Evolutionary conservation across 2,113 vertebrate species (phyloP), one percentile per base, ranked within the genome.

Genomic region (Carassius gibelio): DNA sequence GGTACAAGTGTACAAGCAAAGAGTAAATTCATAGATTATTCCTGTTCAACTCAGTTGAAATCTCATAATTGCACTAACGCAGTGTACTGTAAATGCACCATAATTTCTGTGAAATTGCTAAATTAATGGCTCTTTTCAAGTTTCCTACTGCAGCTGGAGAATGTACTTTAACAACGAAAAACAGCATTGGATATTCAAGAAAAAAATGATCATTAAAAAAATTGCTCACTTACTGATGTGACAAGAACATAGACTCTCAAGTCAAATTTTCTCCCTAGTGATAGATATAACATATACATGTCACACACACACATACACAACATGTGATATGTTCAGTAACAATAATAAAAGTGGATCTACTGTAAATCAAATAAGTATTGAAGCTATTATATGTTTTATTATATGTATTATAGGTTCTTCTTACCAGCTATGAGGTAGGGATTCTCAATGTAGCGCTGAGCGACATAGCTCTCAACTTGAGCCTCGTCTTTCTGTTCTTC

Each of bases 401-500:
- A 48, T 48, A 48, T 42, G 5, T 57, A 61, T 61, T 61, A 9
- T 9, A n/a, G 57, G 8, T 61, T 26, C 26, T 26, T 26, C 19
- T n/a, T 9, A 96, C 97, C 96, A 90, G 95, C 95, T 48, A 98
- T 96, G 36, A 98, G 90, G 90, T 98, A 97, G 3, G 97, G 97
- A 72, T 97, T 97, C 90, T 97, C 96, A 17, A 98, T 95, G 50
- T 98, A 98, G 52, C 95, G 95, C 86, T 98, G 97, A 26, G 93
- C 96, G 19, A 98, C 96, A 0, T 97, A 97, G 90, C 91, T 96
- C 91, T 98, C 96, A 88, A 97, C 95, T 1, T 95, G 95, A 52
- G 92, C 88, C 66, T 95, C 95, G 30, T 97, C 96, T 89, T 92
- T 96, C 90, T 95, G 96, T 71, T 98, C 96, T n/a, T 97, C 97